Base-by-base conservation (phyloP, 2,797 vertebrate genomes). In the Carduelis carduelis region DNA sequence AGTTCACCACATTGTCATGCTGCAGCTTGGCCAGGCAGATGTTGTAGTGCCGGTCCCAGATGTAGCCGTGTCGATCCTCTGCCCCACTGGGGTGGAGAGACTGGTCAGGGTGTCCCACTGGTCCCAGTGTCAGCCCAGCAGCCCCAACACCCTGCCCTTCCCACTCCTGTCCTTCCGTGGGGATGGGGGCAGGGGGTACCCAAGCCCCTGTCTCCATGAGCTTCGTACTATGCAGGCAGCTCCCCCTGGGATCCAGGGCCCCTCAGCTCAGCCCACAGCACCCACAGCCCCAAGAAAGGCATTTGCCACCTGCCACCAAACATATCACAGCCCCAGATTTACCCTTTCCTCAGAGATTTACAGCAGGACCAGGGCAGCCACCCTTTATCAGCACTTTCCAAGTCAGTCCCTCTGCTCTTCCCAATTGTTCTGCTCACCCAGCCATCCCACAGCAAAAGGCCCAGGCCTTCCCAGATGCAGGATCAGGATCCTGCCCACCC, bases 1-100 rank as follows among this genome's bases (percentile, higher is more conserved):
- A 99, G 98, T 99, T 99, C 90, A 99, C 99, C 97, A 99, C 99
- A 0, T 99, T 99, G 6, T 99, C 97, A 0, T 99, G 99, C 13
- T 98, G 99, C 96, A 99, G 98, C 18, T 98, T 99, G 7, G 99
- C 99, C 96, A 99, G 95, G 89, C 99, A 99, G 98, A 99, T 99
- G 97, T 99, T 99, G 91, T 99, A 99, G 97, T 99, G 99, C 3
- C 99, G 98, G 97, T 99, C 99, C 99, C 99, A 99, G 98, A 99
- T 98, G 97, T 99, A 99, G 90, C 99, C 99, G 0, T 99, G 99
- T 49, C 99, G 99, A 98, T 99, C 99, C 96, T 99, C 99, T 0
- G 99, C 99, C 57, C 99, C 99, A 0, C 99, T 99, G 60, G 8
- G 27, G 32, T 71, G 43, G 11, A 50, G 15, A 78, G 47, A 84